Evolutionary conservation across 2,113 vertebrate species (phyloP).

Genomic region (Scatophagus argus): DNA sequence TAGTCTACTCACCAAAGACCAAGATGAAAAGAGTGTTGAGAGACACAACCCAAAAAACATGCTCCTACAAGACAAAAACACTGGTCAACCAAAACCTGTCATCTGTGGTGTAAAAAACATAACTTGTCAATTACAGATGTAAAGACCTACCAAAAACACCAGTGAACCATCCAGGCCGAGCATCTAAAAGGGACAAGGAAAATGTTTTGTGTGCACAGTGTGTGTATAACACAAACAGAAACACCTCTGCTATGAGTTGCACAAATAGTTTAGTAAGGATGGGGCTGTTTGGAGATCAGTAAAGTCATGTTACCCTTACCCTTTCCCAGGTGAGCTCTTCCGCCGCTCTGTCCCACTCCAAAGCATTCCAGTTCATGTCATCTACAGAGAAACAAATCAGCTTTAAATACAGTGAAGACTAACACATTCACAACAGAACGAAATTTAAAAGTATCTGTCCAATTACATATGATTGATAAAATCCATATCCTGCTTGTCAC

Average conservation of each 20-base stretch:
- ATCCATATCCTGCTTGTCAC: not conserved
- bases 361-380: slow-evolving; percentile 99
- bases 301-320: slow-evolving; percentile 81
- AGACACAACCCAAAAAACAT: slow-evolving; percentile 99
- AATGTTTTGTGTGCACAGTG: not conserved
- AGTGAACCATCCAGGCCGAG: slow-evolving; percentile 97
- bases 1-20: slow-evolving; percentile 92
- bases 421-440: not conserved
- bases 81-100: not conserved
- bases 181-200: slow-evolving; percentile 86
- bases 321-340: slow-evolving; percentile 99
- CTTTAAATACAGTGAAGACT: not conserved
- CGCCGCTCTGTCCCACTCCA: slow-evolving; percentile 98
- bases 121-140: not conserved
- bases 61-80: slow-evolving; percentile 87
- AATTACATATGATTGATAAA: not conserved
- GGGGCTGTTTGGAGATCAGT: not conserved
- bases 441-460: slow-evolving; percentile 19
- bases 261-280: not conserved
- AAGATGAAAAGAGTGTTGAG: slow-evolving; percentile 98
- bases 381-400: slow-evolving; percentile 79
- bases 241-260: not conserved
- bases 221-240: not conserved
- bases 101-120: not conserved
- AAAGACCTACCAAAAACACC: slow-evolving; percentile 92